Evolutionary conservation across 2,888 invertebrate genomes (phyloP).

Genomic region (Andrena flavipes): DNA sequence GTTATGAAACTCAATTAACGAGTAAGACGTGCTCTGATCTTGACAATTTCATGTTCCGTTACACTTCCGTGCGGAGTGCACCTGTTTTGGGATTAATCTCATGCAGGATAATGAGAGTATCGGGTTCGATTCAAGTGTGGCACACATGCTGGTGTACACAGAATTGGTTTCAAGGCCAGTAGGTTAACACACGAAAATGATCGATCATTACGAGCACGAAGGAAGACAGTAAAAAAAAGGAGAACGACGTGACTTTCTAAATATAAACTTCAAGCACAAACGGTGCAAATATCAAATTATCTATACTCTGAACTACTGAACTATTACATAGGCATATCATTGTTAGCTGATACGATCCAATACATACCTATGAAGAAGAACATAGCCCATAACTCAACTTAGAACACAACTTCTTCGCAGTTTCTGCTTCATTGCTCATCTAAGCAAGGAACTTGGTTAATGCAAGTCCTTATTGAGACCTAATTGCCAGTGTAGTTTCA

Average conservation of each 20-base stretch:
- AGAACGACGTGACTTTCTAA: not conserved
- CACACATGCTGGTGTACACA: not conserved
- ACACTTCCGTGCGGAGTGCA: not conserved
- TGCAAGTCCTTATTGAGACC: not conserved
- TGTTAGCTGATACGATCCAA: no score
- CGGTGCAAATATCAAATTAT: constrained; percentile 1
- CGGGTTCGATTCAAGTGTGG: not conserved
- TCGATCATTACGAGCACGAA: not conserved
- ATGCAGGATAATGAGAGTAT: not conserved
- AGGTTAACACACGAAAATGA: constrained; percentile 41
- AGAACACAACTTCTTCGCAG: not conserved
- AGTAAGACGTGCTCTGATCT: not conserved
- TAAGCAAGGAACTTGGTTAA: not conserved
- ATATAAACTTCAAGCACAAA: not conserved
- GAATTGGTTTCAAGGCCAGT: constrained; percentile 39
- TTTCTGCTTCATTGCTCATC: not conserved
- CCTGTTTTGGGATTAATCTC: constrained; percentile 22
- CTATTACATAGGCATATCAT: not conserved
- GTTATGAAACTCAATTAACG: constrained; percentile 11
- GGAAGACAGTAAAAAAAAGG: not conserved
- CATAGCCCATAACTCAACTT: not conserved
- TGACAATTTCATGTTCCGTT: constrained; percentile 26
- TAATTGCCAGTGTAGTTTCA: not conserved
- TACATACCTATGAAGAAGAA: not conserved
- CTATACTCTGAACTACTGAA: not conserved